Evolutionary conservation across 2,888 invertebrate genomes (phyloP).

Genomic region (Tineola bisselliella): DNA sequence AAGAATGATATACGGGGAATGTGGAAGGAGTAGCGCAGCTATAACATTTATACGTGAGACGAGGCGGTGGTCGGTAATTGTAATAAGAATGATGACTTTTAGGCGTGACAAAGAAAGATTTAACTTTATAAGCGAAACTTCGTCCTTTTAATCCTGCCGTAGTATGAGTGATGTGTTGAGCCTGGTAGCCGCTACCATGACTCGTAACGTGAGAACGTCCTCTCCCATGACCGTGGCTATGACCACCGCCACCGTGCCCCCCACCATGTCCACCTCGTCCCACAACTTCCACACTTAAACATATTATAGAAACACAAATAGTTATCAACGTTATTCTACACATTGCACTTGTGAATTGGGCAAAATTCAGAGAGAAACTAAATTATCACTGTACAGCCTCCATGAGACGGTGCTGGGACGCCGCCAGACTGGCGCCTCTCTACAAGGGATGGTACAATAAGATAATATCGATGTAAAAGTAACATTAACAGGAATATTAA

Average conservation of each 20-base stretch:
- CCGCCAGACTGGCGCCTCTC: constrained; percentile 7
- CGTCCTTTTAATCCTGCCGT: neutral
- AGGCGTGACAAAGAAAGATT: neutral
- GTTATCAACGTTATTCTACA: neutral
- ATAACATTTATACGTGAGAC: constrained; percentile 43
- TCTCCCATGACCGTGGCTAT: neutral
- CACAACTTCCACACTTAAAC: neutral
- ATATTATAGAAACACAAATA: neutral
- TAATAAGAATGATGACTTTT: constrained; percentile 36
- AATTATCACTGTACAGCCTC: neutral
- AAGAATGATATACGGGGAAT: constrained; percentile 48
- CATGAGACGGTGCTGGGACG: neutral
- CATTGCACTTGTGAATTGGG: neutral
- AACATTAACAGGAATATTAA: neutral
- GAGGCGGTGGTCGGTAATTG: constrained; percentile 48
- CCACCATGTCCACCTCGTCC: neutral
- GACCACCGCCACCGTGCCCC: neutral
- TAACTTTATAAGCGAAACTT: neutral
- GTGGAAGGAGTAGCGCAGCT: constrained; percentile 33
- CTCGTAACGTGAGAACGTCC: neutral
- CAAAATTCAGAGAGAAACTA: neutral
- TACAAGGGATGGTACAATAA: neutral
- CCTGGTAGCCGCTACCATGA: neutral
- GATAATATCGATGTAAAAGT: neutral
- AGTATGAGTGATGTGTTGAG: neutral